Evolutionary conservation across 2,113 vertebrate species (phyloP).

Genomic region (Micromys minutus): DNA sequence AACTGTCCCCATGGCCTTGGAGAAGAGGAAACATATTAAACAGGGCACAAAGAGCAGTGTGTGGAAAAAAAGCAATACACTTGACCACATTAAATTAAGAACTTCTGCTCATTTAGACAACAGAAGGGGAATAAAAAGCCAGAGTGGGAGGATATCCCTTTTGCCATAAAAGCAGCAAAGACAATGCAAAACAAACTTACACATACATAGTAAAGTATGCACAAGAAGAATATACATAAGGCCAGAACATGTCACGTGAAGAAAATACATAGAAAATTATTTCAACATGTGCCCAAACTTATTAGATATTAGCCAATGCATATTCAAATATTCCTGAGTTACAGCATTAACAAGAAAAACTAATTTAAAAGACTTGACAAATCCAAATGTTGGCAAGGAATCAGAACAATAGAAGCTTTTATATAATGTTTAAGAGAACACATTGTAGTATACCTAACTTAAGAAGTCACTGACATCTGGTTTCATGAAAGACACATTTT

Average conservation of each 20-base stretch:
- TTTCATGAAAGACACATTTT: neutral
- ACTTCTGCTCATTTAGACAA: constrained; percentile 35
- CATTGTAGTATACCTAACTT: neutral
- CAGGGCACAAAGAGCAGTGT: neutral
- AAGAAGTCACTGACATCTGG: neutral
- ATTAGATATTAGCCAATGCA: neutral
- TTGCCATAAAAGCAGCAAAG: neutral
- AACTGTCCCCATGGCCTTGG: neutral
- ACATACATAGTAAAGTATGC: neutral
- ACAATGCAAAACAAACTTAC: neutral
- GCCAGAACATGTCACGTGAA: neutral
- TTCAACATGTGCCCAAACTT: neutral
- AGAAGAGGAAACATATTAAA: constrained; percentile 26
- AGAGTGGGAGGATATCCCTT: neutral
- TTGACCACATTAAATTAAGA: constrained; percentile 59
- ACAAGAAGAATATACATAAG: neutral
- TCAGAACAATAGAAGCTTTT: neutral
- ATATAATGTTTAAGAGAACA: neutral
- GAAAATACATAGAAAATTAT: neutral
- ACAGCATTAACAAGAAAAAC: neutral
- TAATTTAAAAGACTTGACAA: neutral
- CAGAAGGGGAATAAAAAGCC: neutral
- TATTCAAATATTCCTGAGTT: neutral
- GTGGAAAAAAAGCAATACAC: constrained; percentile 36
- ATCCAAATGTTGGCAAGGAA: neutral